Base-by-base conservation (phyloP, 2,797 vertebrate species). In the Sebastes minor region DNA sequence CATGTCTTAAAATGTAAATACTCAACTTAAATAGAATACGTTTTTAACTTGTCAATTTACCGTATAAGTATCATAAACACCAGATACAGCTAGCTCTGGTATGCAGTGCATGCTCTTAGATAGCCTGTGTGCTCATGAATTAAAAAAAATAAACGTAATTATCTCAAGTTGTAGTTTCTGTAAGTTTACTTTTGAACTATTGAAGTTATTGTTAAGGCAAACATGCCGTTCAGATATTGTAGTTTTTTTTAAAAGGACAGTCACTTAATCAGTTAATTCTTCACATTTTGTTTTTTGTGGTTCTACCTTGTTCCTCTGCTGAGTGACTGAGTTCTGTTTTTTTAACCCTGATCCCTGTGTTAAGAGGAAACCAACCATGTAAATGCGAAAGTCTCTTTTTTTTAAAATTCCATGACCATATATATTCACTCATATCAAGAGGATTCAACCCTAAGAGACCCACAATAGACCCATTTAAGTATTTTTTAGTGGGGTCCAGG, bases 1-100 rank as follows among this genome's bases (percentile, higher is more conserved):
- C 49, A n/a, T 74, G 5, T 46, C 32, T 38, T 55, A 81, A 77
- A 71, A 30, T 72, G 7, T 12, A 66, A 74, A 71, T 46, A 25
- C 30, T 61, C 4, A 14, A 52, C 25, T 65, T 25, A 6, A 68
- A 74, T 28, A 27, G 42, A 59, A 55, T 2, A 27, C 10, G 4
- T 49, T 66, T 23, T 62, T 3, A 42, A 65, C 49, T 28, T 11
- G 30, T 46, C 27, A 5, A 16, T 35, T 14, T 16, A 57, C n/a
- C 10, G 2, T 18, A 4, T 22, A 42, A 16, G 16, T 27, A 14
- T 53, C 1, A 12, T 10, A 57, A 59, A 75, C 28, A 61, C 1
- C 23, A 28, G 10, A 60, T 55, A 32, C 5, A 53, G 30, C 20
- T 18, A 9, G 8, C 2, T n/a, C 20, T 65, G 8, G 4, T 33